phyloP scores from a whole-genome alignment of 2,113 vertebrate species.

The Hemiscyllium ocellatum region DNA sequence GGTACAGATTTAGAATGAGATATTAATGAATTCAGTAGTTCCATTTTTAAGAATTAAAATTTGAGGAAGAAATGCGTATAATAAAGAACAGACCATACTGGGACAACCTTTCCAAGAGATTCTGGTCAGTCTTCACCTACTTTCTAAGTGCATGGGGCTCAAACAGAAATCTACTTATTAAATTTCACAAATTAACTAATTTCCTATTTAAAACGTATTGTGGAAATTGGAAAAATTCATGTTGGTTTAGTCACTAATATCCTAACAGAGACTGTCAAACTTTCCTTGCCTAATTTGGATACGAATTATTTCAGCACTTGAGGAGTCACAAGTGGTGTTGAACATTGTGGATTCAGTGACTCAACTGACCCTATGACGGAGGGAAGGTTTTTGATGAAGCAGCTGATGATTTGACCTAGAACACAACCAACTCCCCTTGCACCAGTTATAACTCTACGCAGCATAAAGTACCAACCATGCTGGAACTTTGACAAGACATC shows the following conservation, averaged over 20 bases:
- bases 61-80: not conserved
- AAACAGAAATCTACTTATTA: not conserved
- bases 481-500: no score
- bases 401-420: no score
- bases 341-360: no score
- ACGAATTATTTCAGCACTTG: no score
- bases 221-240: not conserved
- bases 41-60: not conserved
- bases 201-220: not conserved
- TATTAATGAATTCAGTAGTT: not conserved
- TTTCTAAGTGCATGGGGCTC: not conserved
- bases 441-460: no score
- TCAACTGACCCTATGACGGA: no score
- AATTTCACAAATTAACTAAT: not conserved
- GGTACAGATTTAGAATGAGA: slow-evolving; percentile 1
- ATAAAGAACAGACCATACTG: not conserved
- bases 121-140: not conserved
- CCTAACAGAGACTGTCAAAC: not conserved
- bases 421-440: no score
- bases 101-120: not conserved
- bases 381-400: no score
- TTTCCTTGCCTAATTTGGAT: no score
- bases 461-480: no score
- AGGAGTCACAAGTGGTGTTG: no score
- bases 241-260: not conserved